phyloP scores from a whole-genome alignment of 2,797 vertebrate genomes.

The Neostethus bicornis region DNA sequence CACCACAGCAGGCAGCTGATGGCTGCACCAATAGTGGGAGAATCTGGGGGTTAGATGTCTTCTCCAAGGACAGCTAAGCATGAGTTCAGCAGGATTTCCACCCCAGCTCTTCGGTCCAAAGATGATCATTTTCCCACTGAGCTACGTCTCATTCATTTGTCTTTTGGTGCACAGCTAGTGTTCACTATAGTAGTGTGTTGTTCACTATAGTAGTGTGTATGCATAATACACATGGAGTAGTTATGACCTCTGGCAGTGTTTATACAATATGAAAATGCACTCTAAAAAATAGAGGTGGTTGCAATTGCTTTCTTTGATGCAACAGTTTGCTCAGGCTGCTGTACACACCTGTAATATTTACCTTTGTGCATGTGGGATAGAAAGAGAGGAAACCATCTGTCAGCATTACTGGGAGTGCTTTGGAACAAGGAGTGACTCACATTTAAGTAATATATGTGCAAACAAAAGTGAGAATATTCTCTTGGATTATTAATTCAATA shows the following conservation, averaged over 20 bases:
- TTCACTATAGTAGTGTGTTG: too few species aligned
- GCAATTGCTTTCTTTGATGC: slow-evolving; percentile 11
- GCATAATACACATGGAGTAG: slow-evolving; percentile 51
- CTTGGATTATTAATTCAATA: slow-evolving; percentile 3
- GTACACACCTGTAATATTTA: slow-evolving; percentile 59
- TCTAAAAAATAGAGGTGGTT: slow-evolving; percentile 4
- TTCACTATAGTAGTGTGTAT: slow-evolving; percentile 41
- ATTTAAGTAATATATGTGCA: slow-evolving; percentile 21
- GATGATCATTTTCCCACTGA: too few species aligned
- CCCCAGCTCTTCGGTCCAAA: too few species aligned
- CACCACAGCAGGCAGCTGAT: too few species aligned
- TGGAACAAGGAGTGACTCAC: slow-evolving; percentile 5
- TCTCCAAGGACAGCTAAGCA: too few species aligned
- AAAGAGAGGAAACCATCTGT: slow-evolving; percentile 47
- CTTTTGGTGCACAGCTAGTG: too few species aligned
- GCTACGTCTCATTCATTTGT: too few species aligned
- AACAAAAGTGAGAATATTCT: background rate
- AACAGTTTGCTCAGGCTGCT: slow-evolving; percentile 19
- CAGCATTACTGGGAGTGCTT: slow-evolving; percentile 31
- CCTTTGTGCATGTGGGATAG: slow-evolving; percentile 42
- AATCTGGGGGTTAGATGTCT: too few species aligned
- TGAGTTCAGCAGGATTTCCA: too few species aligned
- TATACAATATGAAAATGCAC: slow-evolving; percentile 32
- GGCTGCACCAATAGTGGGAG: too few species aligned
- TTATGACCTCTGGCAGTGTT: slow-evolving; percentile 59